Base-by-base conservation (phyloP, 1,140 invertebrate species). In the Drosophila sechellia region DNA sequence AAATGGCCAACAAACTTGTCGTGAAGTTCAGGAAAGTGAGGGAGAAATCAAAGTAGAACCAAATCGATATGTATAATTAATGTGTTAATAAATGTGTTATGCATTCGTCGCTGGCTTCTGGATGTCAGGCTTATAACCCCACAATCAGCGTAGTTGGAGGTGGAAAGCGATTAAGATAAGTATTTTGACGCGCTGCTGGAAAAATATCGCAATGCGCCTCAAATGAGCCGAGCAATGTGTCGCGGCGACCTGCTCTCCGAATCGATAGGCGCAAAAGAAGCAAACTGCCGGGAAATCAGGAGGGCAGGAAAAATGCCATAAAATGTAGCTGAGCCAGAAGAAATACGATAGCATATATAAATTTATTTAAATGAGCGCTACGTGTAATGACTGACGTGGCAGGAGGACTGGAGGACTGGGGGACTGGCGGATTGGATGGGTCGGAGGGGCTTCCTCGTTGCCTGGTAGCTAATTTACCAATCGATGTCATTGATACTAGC, bases 311-410 rank as follows among this genome's bases (percentile, higher is more conserved):
- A 73, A 78, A 70, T 64, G 70, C 64, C 80, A 84, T 83, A 75
- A 83, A 83, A 79, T 79, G 73, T 74, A 69, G 64, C 54, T 70
- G 37, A 68, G 11, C 40, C 37, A 64, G 73, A 17, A 70, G 57
- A 63, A 49, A 72, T 50, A 20, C 53, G 63, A 59, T 35, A 22
- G 34, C 25, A 45, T 43, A 66, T 53, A 31, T 86, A 86, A 81
- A 85, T 85, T 86, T 81, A 86, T 85, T 85, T 86, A 86, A 85
- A 85, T 85, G 81, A 81, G 81, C 52, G 58, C 73, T 57, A 86
- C 81, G 81, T 85, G 81, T 81, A 78, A 86, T 81, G 77, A 53
- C 58, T 27, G 66, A 40, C 35, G 50, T 31, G 31, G 54, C 37
- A 17, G 8, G 40, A 42, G 57, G 3, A 22, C 5, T n/a, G 40